A percentile compares a stretch with the other conserved stretches of the same genome.
These are phyloP conservation scores for Dryocosmus kuriphilus DNA, from an alignment of 2,888 invertebrate genomes.

Conservation along the genomic window DNA sequence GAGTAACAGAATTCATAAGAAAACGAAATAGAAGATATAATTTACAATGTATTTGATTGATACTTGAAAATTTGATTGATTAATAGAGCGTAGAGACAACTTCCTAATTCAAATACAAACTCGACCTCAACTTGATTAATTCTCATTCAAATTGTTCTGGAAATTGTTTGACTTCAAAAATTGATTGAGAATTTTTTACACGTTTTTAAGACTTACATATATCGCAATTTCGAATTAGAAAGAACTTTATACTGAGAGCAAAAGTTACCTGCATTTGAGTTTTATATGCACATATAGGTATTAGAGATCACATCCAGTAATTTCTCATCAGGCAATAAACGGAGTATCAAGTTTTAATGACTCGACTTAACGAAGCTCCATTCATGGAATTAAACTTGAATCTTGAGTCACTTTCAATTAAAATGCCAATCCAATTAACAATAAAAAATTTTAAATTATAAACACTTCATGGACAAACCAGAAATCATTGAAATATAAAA, in stretches of 20 bases:
- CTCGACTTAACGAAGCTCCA: conserved; percentile 13
- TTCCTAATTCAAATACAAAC: neutral
- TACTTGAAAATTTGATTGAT: neutral
- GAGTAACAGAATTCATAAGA: neutral
- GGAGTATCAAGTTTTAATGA: conserved; percentile 10
- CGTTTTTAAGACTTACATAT: too few relatives aligned
- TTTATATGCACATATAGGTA: neutral
- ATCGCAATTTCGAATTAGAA: neutral
- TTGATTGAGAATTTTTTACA: too few relatives aligned
- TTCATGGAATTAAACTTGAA: conserved; percentile 11
- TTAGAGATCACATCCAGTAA: conserved; percentile 7
- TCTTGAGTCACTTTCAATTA: conserved; percentile 1
- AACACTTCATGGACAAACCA: neutral
- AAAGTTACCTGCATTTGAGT: neutral
- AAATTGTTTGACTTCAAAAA: too few relatives aligned
- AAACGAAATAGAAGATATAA: neutral
- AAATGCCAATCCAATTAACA: conserved; percentile 4
- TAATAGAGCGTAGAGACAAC: neutral
- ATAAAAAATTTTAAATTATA: neutral
- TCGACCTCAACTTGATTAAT: neutral
- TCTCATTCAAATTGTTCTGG: neutral
- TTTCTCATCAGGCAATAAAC: conserved; percentile 8
- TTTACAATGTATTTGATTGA: neutral
- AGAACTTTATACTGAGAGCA: neutral
- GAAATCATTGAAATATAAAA: neutral